Percentiles rank a stretch among this genome's conserved stretches.
Conservation (phyloP, 2,888 invertebrate genomes). For the Halictus quadricinctus region DNA sequence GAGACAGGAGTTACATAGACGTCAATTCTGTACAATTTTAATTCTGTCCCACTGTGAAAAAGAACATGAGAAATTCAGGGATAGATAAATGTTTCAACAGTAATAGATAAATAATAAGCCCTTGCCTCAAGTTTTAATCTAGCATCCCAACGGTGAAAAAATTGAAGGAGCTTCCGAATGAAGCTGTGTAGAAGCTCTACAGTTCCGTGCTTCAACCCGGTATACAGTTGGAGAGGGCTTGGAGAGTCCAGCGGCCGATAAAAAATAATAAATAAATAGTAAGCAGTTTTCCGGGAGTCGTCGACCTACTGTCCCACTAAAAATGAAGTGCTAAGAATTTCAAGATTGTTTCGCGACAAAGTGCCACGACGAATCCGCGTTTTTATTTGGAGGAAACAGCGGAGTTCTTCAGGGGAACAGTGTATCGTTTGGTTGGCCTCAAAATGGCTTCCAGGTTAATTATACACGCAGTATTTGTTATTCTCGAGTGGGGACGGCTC, state of each 20-base stretch:
- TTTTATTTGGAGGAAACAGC: background rate
- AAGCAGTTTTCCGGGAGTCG: background rate
- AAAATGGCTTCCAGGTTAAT: constrained; percentile 3
- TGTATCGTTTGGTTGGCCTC: constrained; percentile 1
- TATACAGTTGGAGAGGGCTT: background rate
- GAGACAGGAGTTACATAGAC: no score
- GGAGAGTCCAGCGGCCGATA: background rate
- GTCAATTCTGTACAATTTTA: no score
- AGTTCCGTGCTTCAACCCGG: background rate
- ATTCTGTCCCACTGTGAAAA: background rate
- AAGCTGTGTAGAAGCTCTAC: background rate
- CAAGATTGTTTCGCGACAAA: background rate
- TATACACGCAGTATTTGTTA: constrained; percentile 5
- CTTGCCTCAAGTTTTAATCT: background rate
- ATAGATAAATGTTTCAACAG: background rate
- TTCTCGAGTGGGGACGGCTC: background rate
- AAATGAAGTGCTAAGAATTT: background rate
- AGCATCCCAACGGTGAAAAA: background rate
- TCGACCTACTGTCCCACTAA: background rate
- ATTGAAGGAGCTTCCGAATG: background rate
- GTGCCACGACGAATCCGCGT: background rate
- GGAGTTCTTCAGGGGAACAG: background rate
- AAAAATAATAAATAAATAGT: background rate
- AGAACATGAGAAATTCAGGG: background rate
- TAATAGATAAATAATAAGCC: background rate